Evolutionary conservation across 2,888 invertebrate genomes (phyloP).

Genomic region (Platypus cylindrus): DNA sequence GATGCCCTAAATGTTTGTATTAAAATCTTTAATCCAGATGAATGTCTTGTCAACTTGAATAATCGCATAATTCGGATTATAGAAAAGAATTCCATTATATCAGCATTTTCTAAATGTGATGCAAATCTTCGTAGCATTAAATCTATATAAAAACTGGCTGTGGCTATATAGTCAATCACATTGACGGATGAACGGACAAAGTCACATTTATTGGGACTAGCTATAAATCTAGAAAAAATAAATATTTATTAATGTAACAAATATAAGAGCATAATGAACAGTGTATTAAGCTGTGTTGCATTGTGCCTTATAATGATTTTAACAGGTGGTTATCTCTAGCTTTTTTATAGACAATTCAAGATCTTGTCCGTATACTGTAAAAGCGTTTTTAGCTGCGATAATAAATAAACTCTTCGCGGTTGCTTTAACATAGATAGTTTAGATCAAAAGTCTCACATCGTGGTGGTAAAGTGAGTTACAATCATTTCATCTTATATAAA

Average conservation of each 20-base stretch:
- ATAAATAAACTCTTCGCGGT: too few species aligned
- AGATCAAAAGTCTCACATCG: too few species aligned
- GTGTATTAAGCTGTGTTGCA: too few species aligned
- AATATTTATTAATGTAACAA: background rate
- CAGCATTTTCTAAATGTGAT: slow-evolving; percentile 84
- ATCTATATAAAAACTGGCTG: slow-evolving; percentile 96
- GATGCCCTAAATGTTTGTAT: slow-evolving; percentile 97
- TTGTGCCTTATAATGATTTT: too few species aligned
- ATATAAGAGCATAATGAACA: too few species aligned
- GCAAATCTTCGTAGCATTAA: slow-evolving; percentile 80
- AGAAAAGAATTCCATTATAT: slow-evolving; percentile 93
- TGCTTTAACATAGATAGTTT: too few species aligned
- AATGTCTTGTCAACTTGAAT: slow-evolving; percentile 93
- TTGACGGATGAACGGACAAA: slow-evolving; percentile 92
- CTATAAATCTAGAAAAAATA: slow-evolving; percentile 50
- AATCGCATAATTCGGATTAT: slow-evolving; percentile 96
- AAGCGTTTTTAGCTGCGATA: too few species aligned
- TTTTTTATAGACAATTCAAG: too few species aligned
- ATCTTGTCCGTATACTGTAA: too few species aligned
- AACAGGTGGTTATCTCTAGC: too few species aligned
- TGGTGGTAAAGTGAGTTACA: too few species aligned
- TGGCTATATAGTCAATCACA: slow-evolving; percentile 98
- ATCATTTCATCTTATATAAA: too few species aligned
- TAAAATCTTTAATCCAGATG: slow-evolving; percentile 93
- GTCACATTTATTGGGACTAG: slow-evolving; percentile 85